Percentiles rank a stretch among this genome's conserved stretches.
phyloP scores from a whole-genome alignment of 35 echinoderm and acorn worm species.

The Patiria miniata region DNA sequence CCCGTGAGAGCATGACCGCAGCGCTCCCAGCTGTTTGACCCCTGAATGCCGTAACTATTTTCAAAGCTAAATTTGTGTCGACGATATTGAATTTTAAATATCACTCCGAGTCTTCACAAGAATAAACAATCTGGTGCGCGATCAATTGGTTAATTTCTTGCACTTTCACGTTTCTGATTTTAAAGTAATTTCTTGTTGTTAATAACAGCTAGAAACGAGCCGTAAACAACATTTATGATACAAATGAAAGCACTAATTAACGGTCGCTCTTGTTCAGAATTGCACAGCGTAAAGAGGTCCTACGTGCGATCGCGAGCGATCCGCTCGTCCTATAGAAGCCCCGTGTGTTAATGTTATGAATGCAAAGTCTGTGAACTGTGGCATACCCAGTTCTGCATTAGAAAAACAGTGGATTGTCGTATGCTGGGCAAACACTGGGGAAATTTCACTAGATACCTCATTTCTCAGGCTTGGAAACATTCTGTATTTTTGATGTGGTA shows the following conservation, averaged over 20 bases:
- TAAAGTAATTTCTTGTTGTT: too few species aligned
- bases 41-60: conserved; percentile 18
- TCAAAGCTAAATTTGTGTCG: conserved; percentile 27
- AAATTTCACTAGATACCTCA: background rate
- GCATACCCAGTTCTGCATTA: background rate
- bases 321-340: too few species aligned
- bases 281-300: background rate
- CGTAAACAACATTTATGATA: background rate
- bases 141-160: too few species aligned
- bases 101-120: background rate
- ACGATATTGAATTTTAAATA: conserved; percentile 12
- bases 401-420: background rate
- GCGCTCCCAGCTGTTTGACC: conserved; percentile 25
- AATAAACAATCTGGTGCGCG: background rate
- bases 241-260: background rate
- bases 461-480: background rate
- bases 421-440: background rate
- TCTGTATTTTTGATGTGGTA: background rate
- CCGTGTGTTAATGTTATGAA: conserved; percentile 9
- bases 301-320: background rate
- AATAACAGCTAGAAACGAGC: too few species aligned
- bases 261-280: background rate
- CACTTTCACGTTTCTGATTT: too few species aligned
- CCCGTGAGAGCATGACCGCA: conserved; percentile 2
- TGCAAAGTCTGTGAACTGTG: background rate